These are phyloP conservation scores for Enoplosus armatus DNA, from an alignment of 2,797 vertebrate genomes.

Conservation along the genomic window DNA sequence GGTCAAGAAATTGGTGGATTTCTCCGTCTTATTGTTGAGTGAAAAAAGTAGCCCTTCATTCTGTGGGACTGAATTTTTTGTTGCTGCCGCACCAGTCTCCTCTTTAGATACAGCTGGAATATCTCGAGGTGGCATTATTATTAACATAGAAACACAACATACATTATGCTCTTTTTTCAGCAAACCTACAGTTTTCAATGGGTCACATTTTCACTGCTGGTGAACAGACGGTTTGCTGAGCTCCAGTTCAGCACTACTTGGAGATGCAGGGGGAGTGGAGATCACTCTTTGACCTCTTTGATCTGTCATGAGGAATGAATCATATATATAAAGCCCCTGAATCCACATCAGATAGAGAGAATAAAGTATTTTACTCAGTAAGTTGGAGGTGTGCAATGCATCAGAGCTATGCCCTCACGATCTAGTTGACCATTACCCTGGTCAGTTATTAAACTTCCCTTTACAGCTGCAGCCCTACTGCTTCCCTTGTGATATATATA, in stretches of 20 bases:
- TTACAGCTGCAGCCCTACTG: constrained; percentile 13
- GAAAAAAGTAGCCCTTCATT: constrained; percentile 17
- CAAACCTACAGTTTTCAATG: constrained; percentile 1
- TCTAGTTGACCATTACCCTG: constrained; percentile 8
- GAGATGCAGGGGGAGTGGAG: constrained; percentile 21
- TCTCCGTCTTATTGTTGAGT: not conserved
- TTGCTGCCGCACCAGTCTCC: constrained; percentile 13
- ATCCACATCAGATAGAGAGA: constrained; percentile 28
- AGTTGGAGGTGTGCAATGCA: constrained; percentile 16
- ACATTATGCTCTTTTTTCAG: not conserved
- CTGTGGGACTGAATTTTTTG: constrained; percentile 23
- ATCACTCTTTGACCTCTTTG: constrained; percentile 41
- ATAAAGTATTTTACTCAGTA: constrained; percentile 23
- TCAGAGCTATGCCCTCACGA: not conserved
- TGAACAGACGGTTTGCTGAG: constrained; percentile 23
- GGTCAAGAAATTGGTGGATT: constrained; percentile 19
- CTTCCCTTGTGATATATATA: not conserved
- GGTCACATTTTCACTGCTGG: not conserved
- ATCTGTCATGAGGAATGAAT: constrained; percentile 49
- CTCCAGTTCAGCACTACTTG: not conserved
- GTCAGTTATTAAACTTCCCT: constrained; percentile 13
- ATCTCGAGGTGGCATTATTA: constrained; percentile 8
- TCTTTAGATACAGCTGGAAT: constrained; percentile 10
- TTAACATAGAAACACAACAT: not conserved
- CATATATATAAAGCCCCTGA: constrained; percentile 26